Evolutionary conservation across 2,113 vertebrate species (phyloP).

Genomic region (Bufo bufo): DNA sequence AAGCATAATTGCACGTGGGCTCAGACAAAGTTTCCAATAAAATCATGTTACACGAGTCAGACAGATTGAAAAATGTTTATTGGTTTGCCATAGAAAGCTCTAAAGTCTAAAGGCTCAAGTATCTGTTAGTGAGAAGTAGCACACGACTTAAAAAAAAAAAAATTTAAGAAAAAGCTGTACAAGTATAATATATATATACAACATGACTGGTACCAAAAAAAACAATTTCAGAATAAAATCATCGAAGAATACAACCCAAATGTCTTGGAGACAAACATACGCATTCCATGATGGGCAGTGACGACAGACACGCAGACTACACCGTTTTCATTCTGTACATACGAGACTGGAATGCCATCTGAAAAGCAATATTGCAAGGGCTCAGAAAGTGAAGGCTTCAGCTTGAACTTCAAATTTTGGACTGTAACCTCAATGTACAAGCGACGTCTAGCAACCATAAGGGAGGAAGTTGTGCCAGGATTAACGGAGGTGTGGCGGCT

Average conservation of each 20-base stretch:
- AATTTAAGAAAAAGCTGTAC: constrained; percentile 71
- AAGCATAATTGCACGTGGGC: too few relatives aligned
- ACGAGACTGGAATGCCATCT: constrained; percentile 63
- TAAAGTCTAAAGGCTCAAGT: constrained; percentile 77
- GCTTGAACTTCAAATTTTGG: not conserved
- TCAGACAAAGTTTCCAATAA: not conserved
- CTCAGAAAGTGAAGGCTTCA: not conserved
- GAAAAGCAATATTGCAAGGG: constrained; percentile 60
- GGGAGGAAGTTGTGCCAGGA: not conserved
- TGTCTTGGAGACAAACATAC: constrained; percentile 55
- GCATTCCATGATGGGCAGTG: constrained; percentile 66
- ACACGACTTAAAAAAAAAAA: constrained; percentile 64
- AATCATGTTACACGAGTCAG: constrained; percentile 46
- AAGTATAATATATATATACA: constrained; percentile 67
- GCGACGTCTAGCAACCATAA: not conserved
- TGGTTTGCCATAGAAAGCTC: constrained; percentile 80
- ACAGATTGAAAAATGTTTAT: constrained; percentile 76
- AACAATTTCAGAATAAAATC: constrained; percentile 45
- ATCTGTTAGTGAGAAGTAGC: constrained; percentile 69
- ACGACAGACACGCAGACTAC: constrained; percentile 64
- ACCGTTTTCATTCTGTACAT: constrained; percentile 58
- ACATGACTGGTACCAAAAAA: constrained; percentile 64
- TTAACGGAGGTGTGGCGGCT: constrained; percentile 11
- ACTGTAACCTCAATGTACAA: not conserved
- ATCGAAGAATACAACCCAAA: constrained; percentile 59